Conservation (phyloP, 2,888 invertebrate genomes). For the Papilio elwesi region DNA sequence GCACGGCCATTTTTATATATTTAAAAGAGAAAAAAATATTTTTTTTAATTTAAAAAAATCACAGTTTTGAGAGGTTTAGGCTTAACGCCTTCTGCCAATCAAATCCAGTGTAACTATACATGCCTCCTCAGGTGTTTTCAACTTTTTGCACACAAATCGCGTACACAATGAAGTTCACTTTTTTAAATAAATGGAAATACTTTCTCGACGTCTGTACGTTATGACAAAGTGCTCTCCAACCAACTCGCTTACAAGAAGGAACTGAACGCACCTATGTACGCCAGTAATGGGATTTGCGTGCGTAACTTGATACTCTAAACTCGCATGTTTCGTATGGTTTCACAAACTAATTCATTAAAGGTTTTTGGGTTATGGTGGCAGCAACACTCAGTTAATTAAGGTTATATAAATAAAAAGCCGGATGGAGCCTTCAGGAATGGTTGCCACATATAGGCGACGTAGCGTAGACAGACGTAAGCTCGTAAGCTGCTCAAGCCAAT, state of each 20-base stretch:
- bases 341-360: slow-evolving; percentile 18
- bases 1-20: no score
- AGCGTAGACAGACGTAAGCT: no score
- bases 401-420: not conserved
- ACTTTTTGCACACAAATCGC: not conserved
- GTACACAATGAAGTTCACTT: not conserved
- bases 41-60: no score
- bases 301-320: slow-evolving; percentile 27
- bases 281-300: slow-evolving; percentile 25
- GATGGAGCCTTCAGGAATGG: no score
- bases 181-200: not conserved
- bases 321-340: slow-evolving; percentile 32
- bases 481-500: no score
- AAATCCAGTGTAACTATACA: no score
- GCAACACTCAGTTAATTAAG: not conserved
- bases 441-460: no score
- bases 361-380: slow-evolving; percentile 50
- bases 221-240: no score
- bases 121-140: no score
- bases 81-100: no score
- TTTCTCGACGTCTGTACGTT: not conserved
- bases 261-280: not conserved
- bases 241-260: not conserved
- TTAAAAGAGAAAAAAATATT: no score
- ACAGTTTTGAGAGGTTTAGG: no score